phyloP scores from a whole-genome alignment of 2,888 invertebrate species.

The Conistra vaccinii region DNA sequence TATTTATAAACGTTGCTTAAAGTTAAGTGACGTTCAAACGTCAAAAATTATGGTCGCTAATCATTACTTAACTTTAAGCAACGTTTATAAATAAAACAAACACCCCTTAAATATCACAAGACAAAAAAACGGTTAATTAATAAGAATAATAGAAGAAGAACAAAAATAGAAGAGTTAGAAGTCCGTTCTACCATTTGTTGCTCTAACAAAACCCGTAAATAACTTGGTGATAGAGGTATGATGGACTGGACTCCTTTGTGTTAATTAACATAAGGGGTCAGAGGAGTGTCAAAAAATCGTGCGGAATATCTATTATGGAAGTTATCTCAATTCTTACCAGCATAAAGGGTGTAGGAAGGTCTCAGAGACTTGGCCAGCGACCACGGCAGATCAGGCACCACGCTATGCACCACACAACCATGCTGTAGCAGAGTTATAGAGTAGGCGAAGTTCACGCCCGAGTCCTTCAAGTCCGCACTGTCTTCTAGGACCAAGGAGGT shows the following conservation, averaged over 20 bases:
- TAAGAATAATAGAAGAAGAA: no score
- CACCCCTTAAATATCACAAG: no score
- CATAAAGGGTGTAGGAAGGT: constrained; percentile 94
- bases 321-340: constrained; percentile 80
- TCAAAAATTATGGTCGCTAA: no score
- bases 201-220: not conserved
- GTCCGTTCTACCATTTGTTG: not conserved
- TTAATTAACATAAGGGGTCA: no score
- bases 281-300: not conserved
- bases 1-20: no score
- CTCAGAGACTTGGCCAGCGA: constrained; percentile 93
- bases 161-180: not conserved
- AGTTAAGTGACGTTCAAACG: no score
- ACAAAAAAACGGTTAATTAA: no score
- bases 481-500: constrained; percentile 89
- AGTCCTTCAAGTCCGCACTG: constrained; percentile 90
- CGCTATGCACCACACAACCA: constrained; percentile 95
- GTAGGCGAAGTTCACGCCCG: constrained; percentile 95
- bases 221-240: not conserved
- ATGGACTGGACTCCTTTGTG: no score
- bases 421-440: constrained; percentile 96
- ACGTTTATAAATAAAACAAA: no score
- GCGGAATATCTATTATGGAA: not conserved
- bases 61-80: no score
- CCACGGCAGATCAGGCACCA: constrained; percentile 95